Evolutionary conservation across 2,113 vertebrate species (phyloP).

Genomic region (Motacilla alba): DNA sequence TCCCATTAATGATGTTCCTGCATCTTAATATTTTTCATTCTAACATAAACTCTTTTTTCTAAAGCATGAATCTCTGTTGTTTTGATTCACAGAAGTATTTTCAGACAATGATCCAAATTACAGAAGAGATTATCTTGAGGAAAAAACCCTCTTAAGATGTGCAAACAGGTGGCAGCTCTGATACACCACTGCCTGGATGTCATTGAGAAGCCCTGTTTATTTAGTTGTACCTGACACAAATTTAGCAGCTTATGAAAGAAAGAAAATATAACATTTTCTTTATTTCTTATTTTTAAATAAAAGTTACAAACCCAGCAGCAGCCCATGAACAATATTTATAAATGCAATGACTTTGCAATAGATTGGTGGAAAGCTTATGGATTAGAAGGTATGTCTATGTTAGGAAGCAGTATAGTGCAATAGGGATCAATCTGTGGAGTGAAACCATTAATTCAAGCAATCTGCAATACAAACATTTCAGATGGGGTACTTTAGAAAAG

Average conservation of each 20-base stretch:
- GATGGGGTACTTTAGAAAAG: neutral
- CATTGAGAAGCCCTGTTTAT: neutral
- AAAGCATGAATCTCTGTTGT: neutral
- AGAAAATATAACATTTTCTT: neutral
- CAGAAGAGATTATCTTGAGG: neutral
- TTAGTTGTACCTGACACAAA: neutral
- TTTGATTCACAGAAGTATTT: neutral
- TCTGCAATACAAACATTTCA: neutral
- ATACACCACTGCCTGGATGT: neutral
- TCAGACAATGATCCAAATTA: neutral
- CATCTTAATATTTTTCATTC: neutral
- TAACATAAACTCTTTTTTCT: neutral
- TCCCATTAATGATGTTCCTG: neutral
- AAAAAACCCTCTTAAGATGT: neutral
- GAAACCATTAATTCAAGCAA: neutral
- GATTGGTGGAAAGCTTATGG: neutral
- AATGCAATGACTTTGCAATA: neutral
- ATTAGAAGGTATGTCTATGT: neutral
- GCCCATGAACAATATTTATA: neutral
- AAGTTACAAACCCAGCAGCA: neutral
- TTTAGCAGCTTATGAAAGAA: neutral
- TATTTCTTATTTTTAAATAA: neutral
- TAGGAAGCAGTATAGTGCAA: neutral
- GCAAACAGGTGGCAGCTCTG: neutral
- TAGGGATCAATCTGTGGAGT: neutral